Evolutionary conservation across 2,113 vertebrate species (phyloP), one percentile per base, ranked within the genome.

Genomic region (Camelus dromedarius): DNA sequence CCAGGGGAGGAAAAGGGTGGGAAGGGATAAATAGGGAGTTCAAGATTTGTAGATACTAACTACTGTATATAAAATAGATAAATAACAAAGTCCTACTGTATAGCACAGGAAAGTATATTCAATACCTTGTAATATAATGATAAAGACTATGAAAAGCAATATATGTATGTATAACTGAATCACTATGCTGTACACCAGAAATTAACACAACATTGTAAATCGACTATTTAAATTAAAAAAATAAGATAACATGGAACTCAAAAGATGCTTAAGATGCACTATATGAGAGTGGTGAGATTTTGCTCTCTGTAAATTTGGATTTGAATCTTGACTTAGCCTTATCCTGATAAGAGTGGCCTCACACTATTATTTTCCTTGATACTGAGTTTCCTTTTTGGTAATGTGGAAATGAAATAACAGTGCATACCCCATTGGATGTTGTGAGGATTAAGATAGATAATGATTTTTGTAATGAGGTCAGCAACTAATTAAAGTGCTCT

Each of bases 381-480:
- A 73, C 16, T 32, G 48, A 66, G 5, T 84, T 87, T 84, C 54
- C 24, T 84, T 54, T 83, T 56, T 79, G 35, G 28, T 67, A 62
- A 38, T 62, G 20, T 69, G 77, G 60, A 75, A n/a, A 81, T 92
- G 24, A 89, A 69, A 62, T 89, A 73, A 75, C 66, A 35, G 42
- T 54, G 48, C 42, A 24, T 81, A 32, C 30, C 7, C 80, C 50
- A 81, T 24, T 82, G 15, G 62, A 72, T 94, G 18, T 69, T 84
- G 28, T 77, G 54, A 70, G 9, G 42, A 62, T 75, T 94, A 85
- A 81, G 67, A 16, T 38, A 48, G 66, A 52, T 66, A 66, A 86
- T 86, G 66, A 94, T 86, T 96, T 97, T 80, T 81, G 26, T 92
- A 89, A 69, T 69, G 35, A 81, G 30, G 16, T 81, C 24, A 70